Evolutionary conservation across 2,797 vertebrate species (phyloP).

Genomic region (Mycteria americana): DNA sequence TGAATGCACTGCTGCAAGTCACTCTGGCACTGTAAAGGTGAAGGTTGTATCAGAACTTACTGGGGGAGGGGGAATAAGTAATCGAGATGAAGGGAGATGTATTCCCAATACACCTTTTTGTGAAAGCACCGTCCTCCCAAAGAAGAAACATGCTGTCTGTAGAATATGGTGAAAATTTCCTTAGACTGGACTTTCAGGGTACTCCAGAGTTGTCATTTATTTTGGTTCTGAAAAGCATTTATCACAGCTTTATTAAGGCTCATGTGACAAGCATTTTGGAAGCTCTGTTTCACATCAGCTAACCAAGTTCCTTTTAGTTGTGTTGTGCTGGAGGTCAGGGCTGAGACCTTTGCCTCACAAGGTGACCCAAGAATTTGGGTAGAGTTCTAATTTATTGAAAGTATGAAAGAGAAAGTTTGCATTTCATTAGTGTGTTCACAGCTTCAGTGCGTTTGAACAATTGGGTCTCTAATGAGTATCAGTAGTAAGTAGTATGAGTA

Average conservation of each 20-base stretch:
- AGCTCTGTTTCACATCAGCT: conserved; percentile 6
- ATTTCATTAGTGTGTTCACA: not conserved
- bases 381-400: not conserved
- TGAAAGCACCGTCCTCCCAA: not conserved
- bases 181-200: not conserved
- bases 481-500: not conserved
- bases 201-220: not conserved
- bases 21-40: not conserved
- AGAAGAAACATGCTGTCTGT: not conserved
- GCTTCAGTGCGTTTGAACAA: not conserved
- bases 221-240: not conserved
- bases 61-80: not conserved
- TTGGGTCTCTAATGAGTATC: not conserved
- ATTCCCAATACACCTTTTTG: not conserved
- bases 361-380: not conserved
- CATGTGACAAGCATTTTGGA: not conserved
- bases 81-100: not conserved
- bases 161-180: not conserved
- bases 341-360: not conserved
- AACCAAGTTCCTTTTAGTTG: not conserved
- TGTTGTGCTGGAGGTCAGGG: not conserved
- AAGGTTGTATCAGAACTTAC: not conserved
- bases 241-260: not conserved
- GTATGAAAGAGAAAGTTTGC: not conserved
- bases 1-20: not conserved